A percentile compares a stretch with the other conserved stretches of the same genome.
These are phyloP conservation scores for Eubucco bourcierii DNA, from an alignment of 2,113 vertebrate genomes.

Conservation along the genomic window DNA sequence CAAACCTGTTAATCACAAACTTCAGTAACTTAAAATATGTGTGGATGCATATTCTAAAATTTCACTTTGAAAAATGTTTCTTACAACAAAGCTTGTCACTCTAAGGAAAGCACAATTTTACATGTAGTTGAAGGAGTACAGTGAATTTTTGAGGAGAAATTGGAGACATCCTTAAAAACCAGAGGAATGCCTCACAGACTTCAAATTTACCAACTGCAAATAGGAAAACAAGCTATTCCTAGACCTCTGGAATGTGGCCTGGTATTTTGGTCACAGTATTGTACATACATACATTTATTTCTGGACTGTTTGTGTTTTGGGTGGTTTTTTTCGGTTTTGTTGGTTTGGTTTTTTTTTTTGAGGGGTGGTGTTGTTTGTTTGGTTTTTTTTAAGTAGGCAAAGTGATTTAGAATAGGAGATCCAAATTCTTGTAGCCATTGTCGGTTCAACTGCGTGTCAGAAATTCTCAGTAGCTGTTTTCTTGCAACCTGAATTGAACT, in stretches of 20 bases:
- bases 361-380: too few relatives aligned
- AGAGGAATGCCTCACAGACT: slow-evolving; percentile 60
- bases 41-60: background rate
- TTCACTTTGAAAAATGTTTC: background rate
- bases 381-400: slow-evolving; percentile 27
- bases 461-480: slow-evolving; percentile 51
- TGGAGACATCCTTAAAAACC: slow-evolving; percentile 39
- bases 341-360: too few relatives aligned
- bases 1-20: background rate
- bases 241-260: slow-evolving; percentile 70
- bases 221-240: slow-evolving; percentile 71
- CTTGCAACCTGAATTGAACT: slow-evolving; percentile 31
- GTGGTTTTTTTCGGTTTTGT: too few relatives aligned
- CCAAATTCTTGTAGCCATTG: slow-evolving; percentile 57
- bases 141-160: slow-evolving; percentile 65
- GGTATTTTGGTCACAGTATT: slow-evolving; percentile 55
- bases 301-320: too few relatives aligned
- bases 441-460: slow-evolving; percentile 60
- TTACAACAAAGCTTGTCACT: background rate
- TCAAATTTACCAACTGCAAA: slow-evolving; percentile 61
- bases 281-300: background rate
- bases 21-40: background rate
- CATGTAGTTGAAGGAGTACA: background rate
- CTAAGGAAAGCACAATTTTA: background rate
- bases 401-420: slow-evolving; percentile 49